Percentiles rank a stretch among this genome's conserved stretches.
Conservation (phyloP, 2,888 invertebrate species). For the Rotaria socialis region DNA sequence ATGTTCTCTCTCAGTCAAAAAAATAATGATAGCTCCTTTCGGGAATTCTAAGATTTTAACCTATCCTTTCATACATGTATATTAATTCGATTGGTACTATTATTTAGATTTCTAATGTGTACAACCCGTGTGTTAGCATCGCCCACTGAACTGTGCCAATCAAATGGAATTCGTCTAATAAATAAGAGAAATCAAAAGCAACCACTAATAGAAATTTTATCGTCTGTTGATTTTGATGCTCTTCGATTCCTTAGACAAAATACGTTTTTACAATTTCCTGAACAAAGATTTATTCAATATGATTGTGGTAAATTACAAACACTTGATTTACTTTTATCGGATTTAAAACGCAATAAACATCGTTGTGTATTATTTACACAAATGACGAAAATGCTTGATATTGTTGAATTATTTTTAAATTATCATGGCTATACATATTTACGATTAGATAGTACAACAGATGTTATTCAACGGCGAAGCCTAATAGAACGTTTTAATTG, state of each 20-base stretch:
- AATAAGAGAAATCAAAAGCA: not conserved
- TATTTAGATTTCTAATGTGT: not conserved
- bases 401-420: constrained; percentile 90
- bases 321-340: constrained; percentile 74
- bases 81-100: too few relatives aligned
- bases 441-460: constrained; percentile 88
- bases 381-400: constrained; percentile 98
- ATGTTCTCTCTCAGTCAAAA: too few relatives aligned
- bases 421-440: constrained; percentile 93
- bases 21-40: too few relatives aligned
- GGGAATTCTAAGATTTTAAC: too few relatives aligned
- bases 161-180: not conserved
- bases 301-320: constrained; percentile 88
- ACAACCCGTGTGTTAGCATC: not conserved
- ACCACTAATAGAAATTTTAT: constrained; percentile 16
- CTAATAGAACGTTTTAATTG: constrained; percentile 96
- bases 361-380: constrained; percentile 95
- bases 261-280: constrained; percentile 76
- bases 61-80: not conserved
- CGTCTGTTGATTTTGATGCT: not conserved
- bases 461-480: constrained; percentile 84
- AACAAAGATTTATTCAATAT: constrained; percentile 93
- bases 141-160: not conserved
- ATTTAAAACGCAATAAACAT: constrained; percentile 77
- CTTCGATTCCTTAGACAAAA: not conserved